These are phyloP conservation scores for Rhynchomys soricoides DNA, from an alignment of 2,113 vertebrate genomes.

Conservation along the genomic window DNA sequence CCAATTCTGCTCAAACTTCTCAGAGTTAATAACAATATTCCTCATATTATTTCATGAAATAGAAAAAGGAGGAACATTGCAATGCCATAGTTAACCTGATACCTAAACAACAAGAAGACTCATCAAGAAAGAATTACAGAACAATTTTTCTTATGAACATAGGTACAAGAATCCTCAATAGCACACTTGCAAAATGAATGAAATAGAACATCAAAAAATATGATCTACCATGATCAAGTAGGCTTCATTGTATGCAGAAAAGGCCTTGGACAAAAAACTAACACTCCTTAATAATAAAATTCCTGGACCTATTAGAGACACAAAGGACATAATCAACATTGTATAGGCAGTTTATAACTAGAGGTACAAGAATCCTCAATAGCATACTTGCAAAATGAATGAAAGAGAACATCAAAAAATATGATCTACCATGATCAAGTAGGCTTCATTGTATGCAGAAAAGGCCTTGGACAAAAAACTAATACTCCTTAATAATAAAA, in stretches of 20 bases:
- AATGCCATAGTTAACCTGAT: neutral
- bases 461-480: neutral
- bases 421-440: neutral
- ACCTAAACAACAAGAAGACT: neutral
- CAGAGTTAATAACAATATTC: neutral
- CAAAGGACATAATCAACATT: neutral
- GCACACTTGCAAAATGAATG: neutral
- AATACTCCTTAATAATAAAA: neutral
- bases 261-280: neutral
- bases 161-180: neutral
- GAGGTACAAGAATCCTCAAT: no score
- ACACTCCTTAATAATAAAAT: neutral
- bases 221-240: neutral
- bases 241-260: neutral
- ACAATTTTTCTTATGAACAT: neutral
- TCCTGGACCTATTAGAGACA: neutral
- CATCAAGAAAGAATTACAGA: neutral
- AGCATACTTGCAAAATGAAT: no score
- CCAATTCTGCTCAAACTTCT: neutral
- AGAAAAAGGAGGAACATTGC: neutral
- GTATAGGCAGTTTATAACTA: neutral
- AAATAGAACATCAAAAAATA: neutral
- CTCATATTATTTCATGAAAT: neutral
- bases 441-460: neutral
- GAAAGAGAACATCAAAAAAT: no score